These are phyloP conservation scores for Xestia ashworthii DNA, from an alignment of 2,888 invertebrate genomes.

Conservation along the genomic window DNA sequence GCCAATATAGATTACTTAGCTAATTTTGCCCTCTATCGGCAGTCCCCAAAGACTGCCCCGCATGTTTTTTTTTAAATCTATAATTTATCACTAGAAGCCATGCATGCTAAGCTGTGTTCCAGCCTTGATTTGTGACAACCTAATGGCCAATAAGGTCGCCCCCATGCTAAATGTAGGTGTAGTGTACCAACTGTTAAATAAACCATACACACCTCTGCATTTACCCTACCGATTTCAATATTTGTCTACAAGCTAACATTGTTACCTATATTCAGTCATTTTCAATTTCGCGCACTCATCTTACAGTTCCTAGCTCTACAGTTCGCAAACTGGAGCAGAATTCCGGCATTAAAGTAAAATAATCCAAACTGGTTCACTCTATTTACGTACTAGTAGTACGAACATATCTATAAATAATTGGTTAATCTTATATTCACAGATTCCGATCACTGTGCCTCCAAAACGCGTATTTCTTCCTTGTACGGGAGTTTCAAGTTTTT, in stretches of 20 bases:
- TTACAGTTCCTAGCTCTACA: conserved; percentile 30
- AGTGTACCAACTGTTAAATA: no score
- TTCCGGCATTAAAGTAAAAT: conserved; percentile 34
- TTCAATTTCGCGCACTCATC: not conserved
- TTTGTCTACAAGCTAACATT: not conserved
- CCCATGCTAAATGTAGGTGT: no score
- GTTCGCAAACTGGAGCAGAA: conserved; percentile 59
- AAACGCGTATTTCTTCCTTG: conserved; percentile 49
- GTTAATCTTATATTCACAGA: conserved; percentile 46
- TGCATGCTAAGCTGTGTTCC: no score
- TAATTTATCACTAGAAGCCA: no score
- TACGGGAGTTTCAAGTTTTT: conserved; percentile 49
- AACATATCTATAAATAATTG: conserved; percentile 27
- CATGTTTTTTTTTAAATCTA: no score
- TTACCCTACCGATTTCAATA: not conserved
- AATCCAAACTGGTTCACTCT: conserved; percentile 56
- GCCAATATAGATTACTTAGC: no score
- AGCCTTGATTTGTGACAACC: no score
- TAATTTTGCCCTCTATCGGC: no score
- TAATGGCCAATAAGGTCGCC: no score
- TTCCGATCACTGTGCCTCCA: conserved; percentile 43
- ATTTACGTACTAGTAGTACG: not conserved
- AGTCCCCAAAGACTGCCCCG: no score
- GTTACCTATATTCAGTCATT: not conserved
- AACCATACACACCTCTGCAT: no score